Percentiles rank a stretch among this genome's conserved stretches.
phyloP scores from a whole-genome alignment of 2,797 vertebrate species.

The Leptodactylus fallax region DNA sequence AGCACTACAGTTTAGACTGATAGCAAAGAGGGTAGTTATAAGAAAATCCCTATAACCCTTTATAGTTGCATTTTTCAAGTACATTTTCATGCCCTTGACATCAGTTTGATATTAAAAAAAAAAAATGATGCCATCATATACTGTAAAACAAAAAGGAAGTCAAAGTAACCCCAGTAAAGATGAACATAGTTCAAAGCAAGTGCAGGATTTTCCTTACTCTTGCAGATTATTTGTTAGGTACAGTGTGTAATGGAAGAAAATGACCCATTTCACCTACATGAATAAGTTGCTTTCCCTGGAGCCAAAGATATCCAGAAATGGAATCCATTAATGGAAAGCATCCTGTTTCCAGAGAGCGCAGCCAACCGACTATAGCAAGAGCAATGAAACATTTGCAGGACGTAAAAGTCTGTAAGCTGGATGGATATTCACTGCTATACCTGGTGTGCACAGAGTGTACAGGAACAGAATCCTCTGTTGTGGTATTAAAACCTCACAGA shows the following conservation, averaged over 20 bases:
- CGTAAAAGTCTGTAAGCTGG: neutral
- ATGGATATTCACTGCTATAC: neutral
- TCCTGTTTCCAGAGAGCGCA: constrained; percentile 4
- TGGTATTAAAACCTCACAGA: too few relatives aligned
- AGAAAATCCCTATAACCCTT: neutral
- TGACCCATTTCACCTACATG: constrained; percentile 37
- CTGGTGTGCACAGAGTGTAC: neutral
- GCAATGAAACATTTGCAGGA: too few relatives aligned
- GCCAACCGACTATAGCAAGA: neutral
- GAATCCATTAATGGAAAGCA: constrained; percentile 46
- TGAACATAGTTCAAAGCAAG: neutral
- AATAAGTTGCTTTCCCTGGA: constrained; percentile 32
- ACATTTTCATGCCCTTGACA: neutral
- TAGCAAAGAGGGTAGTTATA: neutral
- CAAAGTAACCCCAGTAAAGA: too few relatives aligned
- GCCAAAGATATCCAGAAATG: constrained; percentile 21
- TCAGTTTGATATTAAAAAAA: too few relatives aligned
- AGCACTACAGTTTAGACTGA: neutral
- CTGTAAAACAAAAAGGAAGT: neutral
- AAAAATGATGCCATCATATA: neutral
- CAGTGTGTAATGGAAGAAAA: constrained; percentile 37
- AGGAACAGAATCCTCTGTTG: neutral
- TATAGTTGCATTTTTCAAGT: neutral
- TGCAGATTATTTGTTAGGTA: neutral
- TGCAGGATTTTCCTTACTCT: constrained; percentile 26